Percentiles rank a stretch among this genome's conserved stretches.
phyloP scores from a whole-genome alignment of 2,797 vertebrate genomes.

The Hephaestus fuliginosus region DNA sequence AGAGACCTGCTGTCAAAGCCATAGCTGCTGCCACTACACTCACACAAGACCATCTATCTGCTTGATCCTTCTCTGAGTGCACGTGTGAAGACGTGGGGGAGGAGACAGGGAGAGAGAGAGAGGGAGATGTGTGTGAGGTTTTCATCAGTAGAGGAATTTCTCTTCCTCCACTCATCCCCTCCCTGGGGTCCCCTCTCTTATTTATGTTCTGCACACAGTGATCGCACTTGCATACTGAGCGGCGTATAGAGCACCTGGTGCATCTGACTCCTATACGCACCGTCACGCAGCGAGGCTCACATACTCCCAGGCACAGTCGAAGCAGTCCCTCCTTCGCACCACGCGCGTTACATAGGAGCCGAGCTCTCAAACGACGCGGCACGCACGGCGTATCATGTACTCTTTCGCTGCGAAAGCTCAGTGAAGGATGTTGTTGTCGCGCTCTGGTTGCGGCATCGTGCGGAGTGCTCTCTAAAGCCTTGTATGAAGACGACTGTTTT shows the following conservation, averaged over 20 bases:
- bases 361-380: constrained; percentile 43
- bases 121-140: constrained; percentile 64
- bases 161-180: constrained; percentile 76
- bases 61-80: constrained; percentile 70
- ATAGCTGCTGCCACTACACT: constrained; percentile 61
- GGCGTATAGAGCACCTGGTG: constrained; percentile 54
- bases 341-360: constrained; percentile 34
- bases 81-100: constrained; percentile 37
- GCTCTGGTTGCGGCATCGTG: constrained; percentile 58
- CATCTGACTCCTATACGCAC: constrained; percentile 46
- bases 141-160: constrained; percentile 83
- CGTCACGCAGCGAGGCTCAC: constrained; percentile 17
- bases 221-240: constrained; percentile 67
- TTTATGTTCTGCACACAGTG: constrained; percentile 65
- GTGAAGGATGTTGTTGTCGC: constrained; percentile 63
- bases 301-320: constrained; percentile 32
- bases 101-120: constrained; percentile 37
- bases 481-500: constrained; percentile 68
- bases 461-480: constrained; percentile 62
- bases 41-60: constrained; percentile 69
- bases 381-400: constrained; percentile 41
- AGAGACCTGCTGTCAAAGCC: constrained; percentile 70
- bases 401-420: constrained; percentile 42
- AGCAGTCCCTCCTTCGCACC: constrained; percentile 16
- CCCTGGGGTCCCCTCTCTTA: constrained; percentile 75